Percentiles rank a stretch among this genome's conserved stretches.
These are phyloP conservation scores for Drosophila tanythrix DNA, from an alignment of 2,888 invertebrate genomes.

Conservation along the genomic window DNA sequence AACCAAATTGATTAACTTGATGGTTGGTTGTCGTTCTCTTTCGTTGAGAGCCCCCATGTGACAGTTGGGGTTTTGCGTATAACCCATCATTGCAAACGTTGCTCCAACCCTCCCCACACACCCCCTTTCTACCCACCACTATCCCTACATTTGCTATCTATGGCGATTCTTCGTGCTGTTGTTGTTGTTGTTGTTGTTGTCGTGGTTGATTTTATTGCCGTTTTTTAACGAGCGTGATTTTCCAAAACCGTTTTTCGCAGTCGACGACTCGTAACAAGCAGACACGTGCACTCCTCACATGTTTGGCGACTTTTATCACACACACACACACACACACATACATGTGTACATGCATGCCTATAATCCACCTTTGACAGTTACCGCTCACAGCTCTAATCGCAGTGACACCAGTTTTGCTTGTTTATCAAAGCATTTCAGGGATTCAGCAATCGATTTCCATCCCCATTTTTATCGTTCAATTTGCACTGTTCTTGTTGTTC, in stretches of 20 bases:
- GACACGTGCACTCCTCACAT: slow-evolving; percentile 3
- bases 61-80: slow-evolving; percentile 26
- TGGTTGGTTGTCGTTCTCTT: neutral
- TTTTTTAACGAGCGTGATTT: slow-evolving; percentile 28
- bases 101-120: neutral
- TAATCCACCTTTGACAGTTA: neutral
- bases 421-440: neutral
- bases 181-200: slow-evolving; percentile 33
- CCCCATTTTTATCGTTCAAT: neutral
- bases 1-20: slow-evolving; percentile 50
- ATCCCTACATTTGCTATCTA: slow-evolving; percentile 23
- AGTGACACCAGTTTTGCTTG: neutral
- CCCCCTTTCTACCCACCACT: neutral
- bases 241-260: neutral
- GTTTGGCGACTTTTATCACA: neutral
- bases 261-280: neutral
- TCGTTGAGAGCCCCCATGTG: slow-evolving; percentile 37
- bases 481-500: too few species aligned
- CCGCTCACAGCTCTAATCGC: neutral
- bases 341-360: too few species aligned
- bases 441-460: slow-evolving; percentile 4
- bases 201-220: slow-evolving; percentile 50
- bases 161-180: neutral
- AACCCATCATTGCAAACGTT: slow-evolving; percentile 15
- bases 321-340: too few species aligned